Evolutionary conservation across 1,140 invertebrate species (phyloP).

Genomic region (Hydropsyche tenuis): DNA sequence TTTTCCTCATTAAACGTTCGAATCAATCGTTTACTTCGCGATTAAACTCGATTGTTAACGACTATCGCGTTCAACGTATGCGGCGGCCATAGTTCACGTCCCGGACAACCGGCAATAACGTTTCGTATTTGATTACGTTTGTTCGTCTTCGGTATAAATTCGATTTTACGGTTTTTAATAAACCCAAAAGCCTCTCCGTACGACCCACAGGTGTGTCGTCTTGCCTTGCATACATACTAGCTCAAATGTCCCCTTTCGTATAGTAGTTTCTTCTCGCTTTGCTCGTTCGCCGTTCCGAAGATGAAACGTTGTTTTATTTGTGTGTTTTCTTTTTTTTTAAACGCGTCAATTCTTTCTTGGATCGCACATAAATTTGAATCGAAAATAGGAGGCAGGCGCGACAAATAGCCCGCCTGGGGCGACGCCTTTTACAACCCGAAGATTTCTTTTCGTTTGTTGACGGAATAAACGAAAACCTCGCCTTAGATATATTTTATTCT

Average conservation of each 20-base stretch:
- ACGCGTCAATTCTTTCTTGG: slow-evolving; percentile 29
- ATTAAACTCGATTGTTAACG: no score
- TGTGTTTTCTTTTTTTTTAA: slow-evolving; percentile 14
- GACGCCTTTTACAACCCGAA: slow-evolving; percentile 25
- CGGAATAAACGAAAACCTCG: no score
- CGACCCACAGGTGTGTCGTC: neutral
- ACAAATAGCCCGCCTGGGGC: slow-evolving; percentile 34
- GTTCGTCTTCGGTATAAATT: slow-evolving; percentile 8
- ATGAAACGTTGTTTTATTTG: no score
- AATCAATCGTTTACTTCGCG: no score
- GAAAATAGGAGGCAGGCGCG: slow-evolving; percentile 28
- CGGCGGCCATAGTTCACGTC: no score
- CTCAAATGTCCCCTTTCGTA: no score
- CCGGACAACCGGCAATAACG: neutral
- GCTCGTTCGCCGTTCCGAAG: no score
- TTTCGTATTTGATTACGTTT: neutral
- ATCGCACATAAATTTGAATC: slow-evolving; percentile 40
- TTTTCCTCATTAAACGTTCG: no score
- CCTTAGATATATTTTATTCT: no score
- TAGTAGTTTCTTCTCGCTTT: no score
- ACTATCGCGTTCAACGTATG: no score
- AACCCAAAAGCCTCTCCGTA: neutral
- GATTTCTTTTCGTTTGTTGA: neutral
- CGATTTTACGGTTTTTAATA: slow-evolving; percentile 8
- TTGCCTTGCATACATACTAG: no score